Evolutionary conservation across 2,113 vertebrate species (phyloP), one percentile per base, ranked within the genome.

Genomic region (Puffinus mauretanicus): DNA sequence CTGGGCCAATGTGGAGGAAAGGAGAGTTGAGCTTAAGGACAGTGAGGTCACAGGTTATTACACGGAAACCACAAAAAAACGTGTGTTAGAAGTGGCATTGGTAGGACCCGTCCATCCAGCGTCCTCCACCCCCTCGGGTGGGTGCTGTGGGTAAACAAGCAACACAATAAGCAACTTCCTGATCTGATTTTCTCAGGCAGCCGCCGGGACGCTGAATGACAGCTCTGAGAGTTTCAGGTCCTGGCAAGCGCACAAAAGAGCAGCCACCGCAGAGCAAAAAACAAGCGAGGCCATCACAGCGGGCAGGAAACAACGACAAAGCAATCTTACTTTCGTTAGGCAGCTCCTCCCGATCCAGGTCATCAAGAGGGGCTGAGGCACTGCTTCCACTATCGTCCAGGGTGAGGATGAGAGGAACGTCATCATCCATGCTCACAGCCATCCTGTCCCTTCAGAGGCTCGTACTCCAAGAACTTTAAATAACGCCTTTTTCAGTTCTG

Each of bases 401-500:
- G 73, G 99, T 99, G 93, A 99, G 95, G 93, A 99, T 99, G 42
- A 99, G 98, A 42, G 99, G 99, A 22, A 99, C 99, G 6, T 99
- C 99, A 47, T 99, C 99, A 80, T 99, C 98, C 86, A 97, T 89
- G 54, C 96, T 98, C 94, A 98, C 98, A 57, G 99, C 99, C 93
- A 98, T 98, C 55, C 40, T 65, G 65, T 10, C 61, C 69, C 42
- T 22, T 11, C 73, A 26, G 91, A 88, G 90, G 82, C 91, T 38
- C 44, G 29, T 1, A 38, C 49, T 78, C 58, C n/a, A 46, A 60
- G 75, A 34, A 84, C 85, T 62, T 51, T 8, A 16, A 67, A 46
- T 2, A 36, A 34, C 3, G 4, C 60, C 73, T 51, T 47, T 10
- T 14, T 46, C 66, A 66, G 75, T 58, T 60, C 92, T n/a, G 14